Base-by-base conservation (phyloP, 2,888 invertebrate genomes). In the Aporophyla nigra region DNA sequence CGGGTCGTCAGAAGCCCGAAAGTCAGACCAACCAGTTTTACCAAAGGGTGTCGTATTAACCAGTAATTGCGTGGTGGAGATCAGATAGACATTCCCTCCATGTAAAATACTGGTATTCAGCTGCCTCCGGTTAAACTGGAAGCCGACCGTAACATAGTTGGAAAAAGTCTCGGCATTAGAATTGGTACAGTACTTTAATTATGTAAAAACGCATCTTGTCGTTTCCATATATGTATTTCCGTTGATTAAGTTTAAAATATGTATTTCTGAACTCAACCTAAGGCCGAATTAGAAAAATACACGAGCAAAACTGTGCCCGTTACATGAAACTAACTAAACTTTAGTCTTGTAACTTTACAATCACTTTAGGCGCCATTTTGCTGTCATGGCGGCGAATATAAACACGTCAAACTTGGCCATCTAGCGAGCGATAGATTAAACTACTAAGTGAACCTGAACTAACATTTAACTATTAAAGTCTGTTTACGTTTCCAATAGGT, bases 381-480 rank as follows among this genome's bases (percentile, higher is more conserved):
- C 82, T 89, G 89, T 90, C 91, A 91, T 89, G 89, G 89, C 86
- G 81, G 79, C 91, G 93, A 92, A 93, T 88, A 92, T 87, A 87
- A 89, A 89, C 89, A 90, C 92, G 92, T 92, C 92, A 92, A 49
- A 24, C 62, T 40, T 88, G 87, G 90, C 90, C 87, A 84, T 86
- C 89, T 87, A 83, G 65, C 79, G 84, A 33, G 74, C 53, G 33
- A 69, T 69, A 24, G 33, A 65, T 83, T 76, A 81, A 86, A 86
- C 79, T 85, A 75, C 77, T 82, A 74, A 84, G 33, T 61, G 73
- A 70, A 66, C 10, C 33, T 49, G 19, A 51, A 53, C 43, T 62
- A 61, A 78, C 58, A 68, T 79, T 63, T 62, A 70, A 56, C 14
- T 69, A n/a, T 9, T 3, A 21, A n/a, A 67, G 3, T 27, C 24